Evolutionary conservation across 2,113 vertebrate species (phyloP), one percentile per base, ranked within the genome.

Genomic region (Anoplopoma fimbria): DNA sequence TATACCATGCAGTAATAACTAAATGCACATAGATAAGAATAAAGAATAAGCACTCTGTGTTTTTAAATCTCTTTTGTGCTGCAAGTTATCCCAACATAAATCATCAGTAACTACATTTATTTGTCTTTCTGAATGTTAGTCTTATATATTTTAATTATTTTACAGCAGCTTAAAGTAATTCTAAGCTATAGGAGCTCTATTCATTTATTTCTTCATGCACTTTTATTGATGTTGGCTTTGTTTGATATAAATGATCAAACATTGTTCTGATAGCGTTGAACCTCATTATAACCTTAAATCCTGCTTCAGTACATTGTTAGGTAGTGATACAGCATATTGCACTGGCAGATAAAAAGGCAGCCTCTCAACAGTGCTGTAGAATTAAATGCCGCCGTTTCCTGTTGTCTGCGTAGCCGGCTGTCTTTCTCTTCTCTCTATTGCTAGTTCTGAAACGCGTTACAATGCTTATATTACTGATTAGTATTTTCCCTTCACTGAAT

Each of bases 401-500:
- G 65, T 70, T 21, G 31, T 53, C 72, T 72, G 38, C 36, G 64
- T 1, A 4, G 15, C 27, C n/a, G 5, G 15, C 38, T 49, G 27
- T 72, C 34, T 13, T 51, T 79, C 23, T 10, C 29, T 25, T 80
- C 25, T 38, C n/a, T 75, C 49, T 84, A 63, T 79, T 53, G 45
- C 70, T 65, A 83, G 70, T 73, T 77, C 34, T 57, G 27, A 75
- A 70, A 75, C 8, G 15, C 70, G 67, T 36, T 82, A 2, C 45
- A 49, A 7, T 14, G 40, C 3, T 29, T 69, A n/a, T 75, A 69
- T 84, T 51, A 65, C 40, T 82, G 82, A 88, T 91, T 82, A 82
- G 65, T 75, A 79, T 87, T 91, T n/a, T 93, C 85, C 81, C 89
- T 87, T 82, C 76, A 49, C 53, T 79, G 74, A 77, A 77, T 85